These are phyloP conservation scores for Nephila pilipes DNA, from an alignment of 1,140 invertebrate genomes.

Conservation along the genomic window DNA sequence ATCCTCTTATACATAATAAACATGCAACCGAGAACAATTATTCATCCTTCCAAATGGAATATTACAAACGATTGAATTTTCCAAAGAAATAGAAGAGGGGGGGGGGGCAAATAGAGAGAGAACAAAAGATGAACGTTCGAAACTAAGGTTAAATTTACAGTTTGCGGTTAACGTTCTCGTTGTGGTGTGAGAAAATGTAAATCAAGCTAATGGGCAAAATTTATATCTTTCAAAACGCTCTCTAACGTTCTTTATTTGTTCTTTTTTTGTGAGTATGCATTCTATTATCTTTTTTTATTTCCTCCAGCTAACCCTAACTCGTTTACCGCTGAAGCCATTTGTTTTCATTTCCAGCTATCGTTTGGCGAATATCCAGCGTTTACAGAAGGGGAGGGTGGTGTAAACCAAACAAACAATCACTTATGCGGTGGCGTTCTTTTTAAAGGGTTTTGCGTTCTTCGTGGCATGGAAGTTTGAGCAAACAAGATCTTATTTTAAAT, in stretches of 20 bases:
- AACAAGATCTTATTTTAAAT: constrained; percentile 58
- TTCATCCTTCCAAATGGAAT: constrained; percentile 46
- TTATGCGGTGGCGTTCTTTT: constrained; percentile 18
- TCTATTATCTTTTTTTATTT: background rate
- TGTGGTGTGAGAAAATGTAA: constrained; percentile 24
- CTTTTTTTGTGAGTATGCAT: background rate
- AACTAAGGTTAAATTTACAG: constrained; percentile 34
- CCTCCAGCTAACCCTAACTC: constrained; percentile 16
- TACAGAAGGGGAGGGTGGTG: background rate
- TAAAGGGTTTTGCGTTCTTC: constrained; percentile 18
- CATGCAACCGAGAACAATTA: constrained; percentile 27
- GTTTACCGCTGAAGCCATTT: constrained; percentile 55
- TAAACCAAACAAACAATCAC: constrained; percentile 35
- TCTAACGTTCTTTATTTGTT: background rate
- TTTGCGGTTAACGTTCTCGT: constrained; percentile 25
- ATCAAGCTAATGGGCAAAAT: constrained; percentile 69
- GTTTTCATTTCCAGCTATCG: constrained; percentile 66
- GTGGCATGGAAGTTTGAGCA: constrained; percentile 30
- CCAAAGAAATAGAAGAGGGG: background rate
- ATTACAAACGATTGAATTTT: constrained; percentile 43
- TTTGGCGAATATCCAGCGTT: constrained; percentile 65
- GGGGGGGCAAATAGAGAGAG: background rate
- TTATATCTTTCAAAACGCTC: constrained; percentile 68
- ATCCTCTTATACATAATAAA: constrained; percentile 1
- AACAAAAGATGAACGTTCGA: background rate